These are phyloP conservation scores for Leuctra nigra DNA, from an alignment of 2,888 invertebrate genomes.

Conservation along the genomic window DNA sequence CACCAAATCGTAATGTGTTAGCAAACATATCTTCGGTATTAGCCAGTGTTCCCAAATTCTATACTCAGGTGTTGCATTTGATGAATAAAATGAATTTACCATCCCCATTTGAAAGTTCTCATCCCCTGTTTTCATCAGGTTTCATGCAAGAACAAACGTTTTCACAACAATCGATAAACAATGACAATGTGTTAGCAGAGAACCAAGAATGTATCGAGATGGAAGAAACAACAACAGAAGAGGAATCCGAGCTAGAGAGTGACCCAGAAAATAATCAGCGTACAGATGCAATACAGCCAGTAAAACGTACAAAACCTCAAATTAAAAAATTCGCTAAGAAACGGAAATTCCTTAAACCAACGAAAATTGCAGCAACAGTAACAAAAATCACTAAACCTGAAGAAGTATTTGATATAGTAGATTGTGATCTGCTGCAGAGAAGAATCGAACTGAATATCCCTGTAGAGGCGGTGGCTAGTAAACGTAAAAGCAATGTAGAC, in stretches of 20 bases:
- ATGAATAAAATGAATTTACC: constrained; percentile 94
- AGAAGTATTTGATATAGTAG: constrained; percentile 49
- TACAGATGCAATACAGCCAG: constrained; percentile 39
- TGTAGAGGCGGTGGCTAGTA: constrained; percentile 25
- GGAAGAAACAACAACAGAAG: constrained; percentile 32
- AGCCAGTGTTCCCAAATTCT: constrained; percentile 71
- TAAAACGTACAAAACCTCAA: constrained; percentile 42
- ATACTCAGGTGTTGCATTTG: constrained; percentile 72
- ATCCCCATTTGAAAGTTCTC: constrained; percentile 60
- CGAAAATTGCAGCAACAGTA: constrained; percentile 22
- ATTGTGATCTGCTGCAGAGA: constrained; percentile 40
- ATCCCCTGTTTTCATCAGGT: too few relatives aligned
- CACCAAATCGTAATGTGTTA: constrained; percentile 62
- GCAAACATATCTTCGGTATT: constrained; percentile 72
- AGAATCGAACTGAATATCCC: constrained; percentile 49
- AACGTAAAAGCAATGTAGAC: too few relatives aligned
- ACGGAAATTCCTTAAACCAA: constrained; percentile 47
- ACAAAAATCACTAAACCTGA: constrained; percentile 40
- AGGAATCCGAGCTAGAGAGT: constrained; percentile 61
- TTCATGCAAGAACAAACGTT: too few relatives aligned
- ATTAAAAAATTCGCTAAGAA: constrained; percentile 47
- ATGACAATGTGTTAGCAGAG: constrained; percentile 19
- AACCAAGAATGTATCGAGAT: constrained; percentile 30
- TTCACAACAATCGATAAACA: too few relatives aligned
- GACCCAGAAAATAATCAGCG: constrained; percentile 42